Evolutionary conservation across 2,888 invertebrate genomes (phyloP), one percentile per base, ranked within the genome.

Genomic region (Lepidochrysops patricia): DNA sequence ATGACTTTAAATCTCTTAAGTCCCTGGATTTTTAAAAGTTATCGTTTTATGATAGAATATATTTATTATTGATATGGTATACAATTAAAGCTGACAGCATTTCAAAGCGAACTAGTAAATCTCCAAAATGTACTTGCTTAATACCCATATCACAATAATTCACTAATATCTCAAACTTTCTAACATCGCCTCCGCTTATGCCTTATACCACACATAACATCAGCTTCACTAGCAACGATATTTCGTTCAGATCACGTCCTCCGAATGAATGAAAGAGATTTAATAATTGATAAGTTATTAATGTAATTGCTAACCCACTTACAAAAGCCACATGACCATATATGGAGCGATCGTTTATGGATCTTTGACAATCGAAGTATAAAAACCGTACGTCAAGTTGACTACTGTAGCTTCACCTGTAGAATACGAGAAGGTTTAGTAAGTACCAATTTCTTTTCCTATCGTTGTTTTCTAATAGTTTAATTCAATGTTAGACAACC

Each of bases 221-320:
- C 61, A 63, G 50, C 57, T 68, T 67, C 58, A 62, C 60, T 64
- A 61, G 65, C 62, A 62, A 59, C 57, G 68, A 69, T 70, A 63
- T 60, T 64, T 60, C 7, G 66, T 67, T 60, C 63, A 64, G 62
- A 62, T 69, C 68, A 69, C 69, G 68, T 66, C 57, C 62, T 57
- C 57, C 64, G 63, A 62, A 57, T 61, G 61, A 64, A 66, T 69
- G 67, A 67, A 66, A 67, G 65, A 66, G 62, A 62, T 67, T 68
- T 70, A 67, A 68, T 70, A 71, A 69, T 68, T 70, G 69, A 69
- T 70, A 68, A 61, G 61, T 67, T 67, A 68, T 70, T 69, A 65
- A 69, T 70, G 62, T 70, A 68, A 72, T 71, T 70, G 66, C 66
- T 65, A 63, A 67, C 66, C 65, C 61, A 66, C 63, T 64, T 68